Evolutionary conservation across 1,140 invertebrate genomes (phyloP), one percentile per base, ranked within the genome.

Genomic region (Eufriesea mexicana): DNA sequence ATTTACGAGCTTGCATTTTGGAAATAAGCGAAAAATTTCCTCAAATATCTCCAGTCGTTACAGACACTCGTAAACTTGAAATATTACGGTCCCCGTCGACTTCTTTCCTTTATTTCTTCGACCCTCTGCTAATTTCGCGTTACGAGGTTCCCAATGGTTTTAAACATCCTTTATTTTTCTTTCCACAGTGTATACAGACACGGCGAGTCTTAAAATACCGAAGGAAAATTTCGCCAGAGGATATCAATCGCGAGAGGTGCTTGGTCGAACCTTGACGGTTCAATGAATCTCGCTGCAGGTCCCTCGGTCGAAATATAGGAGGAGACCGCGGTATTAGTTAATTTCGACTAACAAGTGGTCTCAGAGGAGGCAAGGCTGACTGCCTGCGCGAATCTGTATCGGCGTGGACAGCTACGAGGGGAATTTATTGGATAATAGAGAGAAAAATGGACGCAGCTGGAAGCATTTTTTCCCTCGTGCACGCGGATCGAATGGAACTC

Each of bases 371-470:
- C 54, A 20, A 47, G 35, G 2, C 8, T 20, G 10, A 5, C 5
- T 5, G 9, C 0, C 64, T 14, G 28, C 42, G 18, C 20, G 47
- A 78, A 78, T 28, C 25, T 10, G 18, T 49, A 9, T n/a, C 16
- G 8, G 12, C 28, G 8, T 7, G 72, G 18, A 4, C 57, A 16
- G 12, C 45, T 9, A n/a, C 42, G 0, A 73, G 35, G 1, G 18
- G 6, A 67, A 28, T 81, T 61, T 45, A 74, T 73, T 9, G 61
- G 14, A 42, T 28, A 66, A 75, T 49, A 28, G 42, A 23, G 45
- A n/a, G 51, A n/a, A 18, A 35, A 55, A 55, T 18, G 12, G 66
- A 7, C n/a, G 45, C 35, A 10, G 20, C 20, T 61, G 25, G 12
- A 28, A 71, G 28, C 23, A 25, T 35, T 47, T 81, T 55, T 28